These are phyloP conservation scores for Adelges cooleyi DNA, from an alignment of 1,140 invertebrate genomes.

Conservation along the genomic window DNA sequence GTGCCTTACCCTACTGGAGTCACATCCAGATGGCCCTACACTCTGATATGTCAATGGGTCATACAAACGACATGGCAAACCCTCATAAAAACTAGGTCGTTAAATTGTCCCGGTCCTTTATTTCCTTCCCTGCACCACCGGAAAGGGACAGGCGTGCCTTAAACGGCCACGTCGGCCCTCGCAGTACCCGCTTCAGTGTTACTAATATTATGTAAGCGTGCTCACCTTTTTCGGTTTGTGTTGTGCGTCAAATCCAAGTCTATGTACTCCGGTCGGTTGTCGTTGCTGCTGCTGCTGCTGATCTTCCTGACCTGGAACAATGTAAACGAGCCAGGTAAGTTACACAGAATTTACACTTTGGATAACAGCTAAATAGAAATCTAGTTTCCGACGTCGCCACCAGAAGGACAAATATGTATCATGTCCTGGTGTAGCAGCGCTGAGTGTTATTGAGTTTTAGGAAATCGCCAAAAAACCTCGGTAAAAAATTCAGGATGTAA, in stretches of 20 bases:
- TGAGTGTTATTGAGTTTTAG: too few species aligned
- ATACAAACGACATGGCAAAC: not conserved
- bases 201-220: not conserved
- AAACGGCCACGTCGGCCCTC: not conserved
- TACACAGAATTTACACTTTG: too few species aligned
- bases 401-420: too few species aligned
- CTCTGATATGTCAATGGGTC: not conserved
- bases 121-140: not conserved
- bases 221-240: slow-evolving; percentile 7
- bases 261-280: not conserved
- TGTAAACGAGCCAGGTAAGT: not conserved
- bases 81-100: slow-evolving; percentile 20
- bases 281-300: too few species aligned
- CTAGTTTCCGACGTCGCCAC: too few species aligned
- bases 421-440: too few species aligned
- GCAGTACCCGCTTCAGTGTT: not conserved
- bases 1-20: too few species aligned
- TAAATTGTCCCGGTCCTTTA: not conserved
- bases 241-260: not conserved
- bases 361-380: too few species aligned
- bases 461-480: too few species aligned
- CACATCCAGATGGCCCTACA: not conserved
- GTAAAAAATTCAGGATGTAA: too few species aligned
- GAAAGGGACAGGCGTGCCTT: not conserved
- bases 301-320: slow-evolving; percentile 2